Conservation (phyloP, 2,113 vertebrate genomes). For the Pachyramphus minor region DNA sequence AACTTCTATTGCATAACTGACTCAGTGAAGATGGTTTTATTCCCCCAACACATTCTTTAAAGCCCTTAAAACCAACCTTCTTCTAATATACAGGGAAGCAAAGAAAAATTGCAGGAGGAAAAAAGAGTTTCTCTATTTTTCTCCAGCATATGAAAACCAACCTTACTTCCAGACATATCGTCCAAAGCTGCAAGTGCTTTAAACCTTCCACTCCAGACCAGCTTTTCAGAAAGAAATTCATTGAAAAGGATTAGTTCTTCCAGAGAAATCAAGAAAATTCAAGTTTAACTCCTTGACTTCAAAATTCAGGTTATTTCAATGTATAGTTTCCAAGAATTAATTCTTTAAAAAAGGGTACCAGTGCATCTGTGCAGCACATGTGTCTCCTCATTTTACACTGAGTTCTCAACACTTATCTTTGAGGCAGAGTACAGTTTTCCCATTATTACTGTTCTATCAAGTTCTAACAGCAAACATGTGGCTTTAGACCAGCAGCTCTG, state of each 20-base stretch:
- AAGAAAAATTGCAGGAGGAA: neutral
- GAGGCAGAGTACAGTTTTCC: neutral
- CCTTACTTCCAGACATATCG: neutral
- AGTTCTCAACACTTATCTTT: neutral
- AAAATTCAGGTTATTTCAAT: neutral
- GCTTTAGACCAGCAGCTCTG: neutral
- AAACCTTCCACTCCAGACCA: neutral
- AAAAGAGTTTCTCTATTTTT: neutral
- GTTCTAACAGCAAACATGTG: neutral
- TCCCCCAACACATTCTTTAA: neutral
- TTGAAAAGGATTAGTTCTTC: neutral
- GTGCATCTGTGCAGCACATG: neutral
- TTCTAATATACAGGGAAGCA: neutral
- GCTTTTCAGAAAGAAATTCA: neutral
- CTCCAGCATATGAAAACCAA: neutral
- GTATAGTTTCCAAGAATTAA: no score
- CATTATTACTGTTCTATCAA: neutral
- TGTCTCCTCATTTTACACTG: neutral
- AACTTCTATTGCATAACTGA: neutral
- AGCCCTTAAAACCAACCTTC: neutral
- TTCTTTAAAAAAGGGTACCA: neutral
- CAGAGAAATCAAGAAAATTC: neutral
- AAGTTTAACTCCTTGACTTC: neutral
- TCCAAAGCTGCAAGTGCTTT: neutral
- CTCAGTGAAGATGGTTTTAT: neutral